Percentiles rank a stretch among this genome's conserved stretches.
Conservation (phyloP, 2,113 vertebrate genomes). For the Rutilus rutilus region DNA sequence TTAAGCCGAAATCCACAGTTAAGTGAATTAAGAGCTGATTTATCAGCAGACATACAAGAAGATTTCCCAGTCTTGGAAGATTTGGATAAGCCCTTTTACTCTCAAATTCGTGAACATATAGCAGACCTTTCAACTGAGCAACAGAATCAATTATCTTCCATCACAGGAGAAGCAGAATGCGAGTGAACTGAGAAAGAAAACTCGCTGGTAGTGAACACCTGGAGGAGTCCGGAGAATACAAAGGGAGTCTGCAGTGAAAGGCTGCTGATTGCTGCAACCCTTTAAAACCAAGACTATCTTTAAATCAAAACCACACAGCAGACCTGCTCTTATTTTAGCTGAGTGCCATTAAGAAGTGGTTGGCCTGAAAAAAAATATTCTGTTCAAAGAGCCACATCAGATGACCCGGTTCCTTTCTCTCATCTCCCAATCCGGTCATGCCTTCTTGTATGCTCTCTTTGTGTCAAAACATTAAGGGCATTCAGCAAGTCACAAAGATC, state of each 20-base stretch:
- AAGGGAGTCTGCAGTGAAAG: neutral
- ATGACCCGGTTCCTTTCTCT: constrained; percentile 27
- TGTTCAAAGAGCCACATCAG: constrained; percentile 18
- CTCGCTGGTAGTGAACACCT: neutral
- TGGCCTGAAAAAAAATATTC: constrained; percentile 6
- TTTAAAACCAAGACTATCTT: constrained; percentile 18
- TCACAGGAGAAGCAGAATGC: neutral
- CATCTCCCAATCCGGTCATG: constrained; percentile 14
- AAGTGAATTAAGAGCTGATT: neutral
- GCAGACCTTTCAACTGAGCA: neutral
- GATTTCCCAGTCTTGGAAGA: neutral
- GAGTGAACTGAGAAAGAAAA: neutral
- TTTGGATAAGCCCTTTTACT: neutral
- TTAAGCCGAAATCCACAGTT: neutral
- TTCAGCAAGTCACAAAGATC: constrained; percentile 19
- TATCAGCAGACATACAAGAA: neutral
- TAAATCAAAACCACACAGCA: constrained; percentile 23
- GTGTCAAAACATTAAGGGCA: constrained; percentile 20
- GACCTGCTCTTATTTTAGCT: neutral
- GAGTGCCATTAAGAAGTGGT: neutral
- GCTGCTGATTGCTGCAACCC: neutral
- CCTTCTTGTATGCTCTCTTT: constrained; percentile 10
- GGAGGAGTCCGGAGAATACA: neutral
- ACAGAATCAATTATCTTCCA: neutral
- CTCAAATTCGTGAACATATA: neutral